These are phyloP conservation scores for Eubucco bourcierii DNA, from an alignment of 2,113 vertebrate species.

Conservation along the genomic window DNA sequence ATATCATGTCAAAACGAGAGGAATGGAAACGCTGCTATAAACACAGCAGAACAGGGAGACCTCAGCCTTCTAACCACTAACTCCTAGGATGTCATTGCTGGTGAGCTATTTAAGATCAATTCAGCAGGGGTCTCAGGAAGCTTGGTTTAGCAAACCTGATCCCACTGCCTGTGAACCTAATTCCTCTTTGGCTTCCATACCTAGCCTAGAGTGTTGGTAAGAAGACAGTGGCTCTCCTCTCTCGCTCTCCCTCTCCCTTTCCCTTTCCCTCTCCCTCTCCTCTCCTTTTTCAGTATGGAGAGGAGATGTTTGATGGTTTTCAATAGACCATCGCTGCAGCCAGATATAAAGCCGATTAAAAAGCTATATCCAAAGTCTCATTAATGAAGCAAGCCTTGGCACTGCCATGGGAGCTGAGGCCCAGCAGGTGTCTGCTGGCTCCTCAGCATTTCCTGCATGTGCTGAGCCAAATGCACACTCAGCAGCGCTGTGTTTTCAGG, in stretches of 20 bases:
- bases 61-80: rapidly evolving
- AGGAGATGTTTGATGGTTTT: background rate
- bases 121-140: background rate
- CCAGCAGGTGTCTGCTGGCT: too few species aligned
- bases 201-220: background rate
- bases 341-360: background rate
- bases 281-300: too few species aligned
- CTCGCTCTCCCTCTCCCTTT: background rate
- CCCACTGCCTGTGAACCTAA: background rate
- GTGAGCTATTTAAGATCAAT: too few species aligned
- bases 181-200: background rate
- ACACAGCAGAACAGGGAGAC: background rate
- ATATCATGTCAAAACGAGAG: background rate
- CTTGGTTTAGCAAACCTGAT: background rate
- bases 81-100: background rate
- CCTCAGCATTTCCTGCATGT: too few species aligned
- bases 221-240: background rate
- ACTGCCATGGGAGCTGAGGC: background rate
- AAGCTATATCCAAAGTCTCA: background rate
- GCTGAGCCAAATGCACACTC: too few species aligned
- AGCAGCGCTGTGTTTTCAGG: background rate
- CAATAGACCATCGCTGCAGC: background rate
- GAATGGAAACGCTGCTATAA: background rate
- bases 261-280: too few species aligned
- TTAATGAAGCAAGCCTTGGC: background rate